These are phyloP conservation scores for Polyergus mexicanus DNA, from an alignment of 1,140 invertebrate species.

Conservation along the genomic window DNA sequence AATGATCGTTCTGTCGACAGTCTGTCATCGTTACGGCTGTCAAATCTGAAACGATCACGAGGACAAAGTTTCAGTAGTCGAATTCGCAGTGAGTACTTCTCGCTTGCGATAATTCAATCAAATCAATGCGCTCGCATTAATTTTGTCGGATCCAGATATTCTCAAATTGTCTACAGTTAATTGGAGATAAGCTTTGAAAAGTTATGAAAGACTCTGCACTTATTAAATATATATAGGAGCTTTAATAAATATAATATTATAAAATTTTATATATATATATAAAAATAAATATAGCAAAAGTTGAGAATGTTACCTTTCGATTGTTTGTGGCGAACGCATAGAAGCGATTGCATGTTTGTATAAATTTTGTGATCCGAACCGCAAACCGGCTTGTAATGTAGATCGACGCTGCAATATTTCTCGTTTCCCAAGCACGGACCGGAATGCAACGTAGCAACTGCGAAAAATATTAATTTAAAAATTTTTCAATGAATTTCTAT, in stretches of 20 bases:
- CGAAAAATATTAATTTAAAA: slow-evolving; percentile 17
- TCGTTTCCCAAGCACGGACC: slow-evolving; percentile 65
- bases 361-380: slow-evolving; percentile 79
- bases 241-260: background rate
- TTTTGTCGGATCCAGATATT: background rate
- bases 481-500: background rate
- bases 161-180: background rate
- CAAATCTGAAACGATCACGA: slow-evolving; percentile 57
- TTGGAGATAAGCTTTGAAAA: background rate
- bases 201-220: background rate
- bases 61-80: background rate
- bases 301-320: slow-evolving; percentile 4
- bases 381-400: slow-evolving; percentile 79
- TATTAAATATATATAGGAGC: background rate
- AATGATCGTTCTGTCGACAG: slow-evolving; percentile 53
- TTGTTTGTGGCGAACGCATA: slow-evolving; percentile 71
- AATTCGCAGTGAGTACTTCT: background rate
- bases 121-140: background rate
- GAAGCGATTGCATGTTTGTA: slow-evolving; percentile 76
- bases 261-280: background rate
- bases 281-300: background rate
- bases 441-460: slow-evolving; percentile 59
- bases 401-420: slow-evolving; percentile 68
- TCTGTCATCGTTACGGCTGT: slow-evolving; percentile 48
- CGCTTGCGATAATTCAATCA: background rate